Base-by-base conservation (phyloP, 2,113 vertebrate species). In the Trochalopteron elliotii region DNA sequence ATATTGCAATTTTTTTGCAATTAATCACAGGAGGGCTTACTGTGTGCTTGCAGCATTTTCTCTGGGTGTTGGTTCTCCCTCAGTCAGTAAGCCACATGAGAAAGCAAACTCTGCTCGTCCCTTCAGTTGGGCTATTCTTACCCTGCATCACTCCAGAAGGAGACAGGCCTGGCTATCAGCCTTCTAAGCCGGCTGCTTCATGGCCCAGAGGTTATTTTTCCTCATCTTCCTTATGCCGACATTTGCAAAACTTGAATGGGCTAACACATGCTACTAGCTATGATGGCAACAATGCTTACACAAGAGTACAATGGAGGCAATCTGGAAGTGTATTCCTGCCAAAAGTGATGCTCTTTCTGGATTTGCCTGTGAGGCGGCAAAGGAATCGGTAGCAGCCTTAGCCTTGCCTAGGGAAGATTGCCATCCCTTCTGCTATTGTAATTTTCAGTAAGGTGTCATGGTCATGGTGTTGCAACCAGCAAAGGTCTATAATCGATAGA, bases 191-290 rank as follows among this genome's bases (percentile, higher is more conserved):
- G 2, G 8, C 79, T 90, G 76, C 67, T 83, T 74, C 47, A 15
- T 84, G 68, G 90, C 91, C 88, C 85, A 93, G 87, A 89, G 79
- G 64, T 92, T 94, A 94, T 60, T 40, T 81, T 85, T 76, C 75
- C 47, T 92, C 57, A 5, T 83, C 24, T 28, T 83, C 47, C 69
- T 78, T 71, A 37, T 88, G 84, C 87, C 67, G 96, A 68, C 86
- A 56, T 88, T 89, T 80, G 37, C 81, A 88, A 57, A 95, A 94
- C 89, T 93, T 88, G 82, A 91, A 94, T 68, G 71, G 68, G 71
- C 94, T 71, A 92, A 86, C 89, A 71, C 75, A 69, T 75, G 56
- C 87, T 95, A 7, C 53, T 15, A 72, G 93, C 79, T 94, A 77
- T 0, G 1, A 55, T 76, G 75, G 89, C 84, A 94, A 45, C 79